Evolutionary conservation across 2,797 vertebrate species (phyloP), one percentile per base, ranked within the genome.

Genomic region (Coreius guichenoti): DNA sequence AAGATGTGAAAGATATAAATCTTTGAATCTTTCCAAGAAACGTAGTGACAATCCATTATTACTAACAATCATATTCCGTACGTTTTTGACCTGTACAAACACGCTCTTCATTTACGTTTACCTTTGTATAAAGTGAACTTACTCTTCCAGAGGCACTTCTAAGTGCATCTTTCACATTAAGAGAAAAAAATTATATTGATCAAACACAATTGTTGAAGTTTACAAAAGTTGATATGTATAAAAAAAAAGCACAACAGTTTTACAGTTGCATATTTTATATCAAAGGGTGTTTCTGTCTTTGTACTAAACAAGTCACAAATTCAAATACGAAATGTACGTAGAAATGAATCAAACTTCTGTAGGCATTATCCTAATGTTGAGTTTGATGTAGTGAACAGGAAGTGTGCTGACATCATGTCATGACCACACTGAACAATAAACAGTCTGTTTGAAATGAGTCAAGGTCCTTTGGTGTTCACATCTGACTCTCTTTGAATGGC

Each of bases 151-250:
- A 86, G 88, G 81, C 84, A 86, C 86, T 75, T 83, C 26, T 67
- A 89, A 88, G 87, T 89, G 89, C 88, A 67, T 51, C 36, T 23
- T 69, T 58, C 81, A 88, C 73, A 56, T 86, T 75, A 72, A 83
- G 17, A 78, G 58, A 81, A 81, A 80, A 77, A 83, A 58, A 85
- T 8, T 0, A 80, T 19, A 82, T 79, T 16, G 49, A 82, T 39
- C 74, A 80, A 61, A 75, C 61, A 79, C 80, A 51, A 54, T 21
- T 51, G 65, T 63, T 65, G 56, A 78, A 85, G 65, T 81, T 61
- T 90, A 88, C 86, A 90, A 88, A 90, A 88, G 70, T 49, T 49
- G 77, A 75, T 81, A 82, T 63, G 84, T 88, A 67, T 88, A 77
- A 31, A 85, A 79, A 82, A 73, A 80, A 73, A 73, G 51, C 67